Conservation (phyloP, 2,797 vertebrate species). For the Micromesistius poutassou region DNA sequence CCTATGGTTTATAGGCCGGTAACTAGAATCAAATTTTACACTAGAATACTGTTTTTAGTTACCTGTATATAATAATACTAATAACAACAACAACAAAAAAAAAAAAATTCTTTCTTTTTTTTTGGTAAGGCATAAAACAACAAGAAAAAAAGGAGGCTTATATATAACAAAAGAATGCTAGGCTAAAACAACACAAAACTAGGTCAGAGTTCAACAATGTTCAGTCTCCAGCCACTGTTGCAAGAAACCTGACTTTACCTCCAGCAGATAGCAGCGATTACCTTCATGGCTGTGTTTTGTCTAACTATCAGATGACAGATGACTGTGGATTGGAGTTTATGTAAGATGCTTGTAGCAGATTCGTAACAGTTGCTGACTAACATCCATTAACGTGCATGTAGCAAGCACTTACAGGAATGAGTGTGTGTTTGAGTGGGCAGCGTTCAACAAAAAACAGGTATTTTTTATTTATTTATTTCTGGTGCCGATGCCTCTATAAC, state of each 20-base stretch:
- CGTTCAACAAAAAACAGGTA: background rate
- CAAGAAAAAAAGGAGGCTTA: background rate
- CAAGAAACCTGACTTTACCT: background rate
- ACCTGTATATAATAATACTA: background rate
- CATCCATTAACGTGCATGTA: background rate
- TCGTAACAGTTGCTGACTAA: background rate
- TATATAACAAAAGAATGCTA: background rate
- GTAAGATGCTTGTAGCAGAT: background rate
- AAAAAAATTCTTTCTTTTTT: no score
- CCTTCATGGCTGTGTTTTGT: background rate
- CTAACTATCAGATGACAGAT: background rate
- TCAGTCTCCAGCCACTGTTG: background rate
- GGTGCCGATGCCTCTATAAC: constrained; percentile 56
- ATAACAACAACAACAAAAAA: background rate
- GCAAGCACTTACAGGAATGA: background rate
- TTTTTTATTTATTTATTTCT: background rate
- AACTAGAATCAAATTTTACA: background rate
- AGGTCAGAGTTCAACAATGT: background rate
- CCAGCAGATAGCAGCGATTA: background rate
- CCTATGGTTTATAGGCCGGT: background rate
- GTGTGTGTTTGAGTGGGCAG: constrained; percentile 5
- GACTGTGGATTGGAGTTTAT: background rate
- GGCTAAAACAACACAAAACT: background rate
- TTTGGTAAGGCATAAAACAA: background rate
- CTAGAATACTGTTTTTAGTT: background rate